phyloP scores from a whole-genome alignment of 2,888 invertebrate genomes.

The Muscina levida region DNA sequence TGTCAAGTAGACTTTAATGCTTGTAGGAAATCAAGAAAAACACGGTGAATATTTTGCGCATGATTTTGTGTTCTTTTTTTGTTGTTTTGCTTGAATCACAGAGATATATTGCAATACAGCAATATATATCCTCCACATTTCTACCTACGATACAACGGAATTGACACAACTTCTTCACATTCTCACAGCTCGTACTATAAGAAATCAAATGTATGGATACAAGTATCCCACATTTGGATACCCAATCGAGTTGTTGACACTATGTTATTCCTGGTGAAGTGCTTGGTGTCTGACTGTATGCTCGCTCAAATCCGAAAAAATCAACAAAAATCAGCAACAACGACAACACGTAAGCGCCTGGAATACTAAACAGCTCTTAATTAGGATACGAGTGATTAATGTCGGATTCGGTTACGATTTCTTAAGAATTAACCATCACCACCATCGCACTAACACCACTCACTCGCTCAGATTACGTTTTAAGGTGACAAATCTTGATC shows the following conservation, averaged over 20 bases:
- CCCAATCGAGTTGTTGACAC: neutral
- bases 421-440: conserved; percentile 63
- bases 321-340: conserved; percentile 12
- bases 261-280: neutral
- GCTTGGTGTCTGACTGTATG: neutral
- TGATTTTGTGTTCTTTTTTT: neutral
- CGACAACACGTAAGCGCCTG: conserved; percentile 62
- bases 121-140: neutral
- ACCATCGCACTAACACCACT: conserved; percentile 15
- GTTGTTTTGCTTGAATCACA: neutral
- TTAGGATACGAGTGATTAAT: conserved; percentile 69
- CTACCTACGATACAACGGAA: neutral
- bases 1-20: conserved; percentile 14
- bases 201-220: conserved; percentile 14
- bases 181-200: neutral
- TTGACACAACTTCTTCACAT: conserved; percentile 30
- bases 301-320: conserved; percentile 33
- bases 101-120: conserved; percentile 8
- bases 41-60: conserved; percentile 11
- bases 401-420: conserved; percentile 71
- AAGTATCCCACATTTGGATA: conserved; percentile 11
- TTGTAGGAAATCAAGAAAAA: neutral
- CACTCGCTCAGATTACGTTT: conserved; percentile 60
- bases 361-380: conserved; percentile 73
- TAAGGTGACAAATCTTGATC: conserved; percentile 66